Evolutionary conservation across 2,888 invertebrate species (phyloP).

Genomic region (Apamea anceps): DNA sequence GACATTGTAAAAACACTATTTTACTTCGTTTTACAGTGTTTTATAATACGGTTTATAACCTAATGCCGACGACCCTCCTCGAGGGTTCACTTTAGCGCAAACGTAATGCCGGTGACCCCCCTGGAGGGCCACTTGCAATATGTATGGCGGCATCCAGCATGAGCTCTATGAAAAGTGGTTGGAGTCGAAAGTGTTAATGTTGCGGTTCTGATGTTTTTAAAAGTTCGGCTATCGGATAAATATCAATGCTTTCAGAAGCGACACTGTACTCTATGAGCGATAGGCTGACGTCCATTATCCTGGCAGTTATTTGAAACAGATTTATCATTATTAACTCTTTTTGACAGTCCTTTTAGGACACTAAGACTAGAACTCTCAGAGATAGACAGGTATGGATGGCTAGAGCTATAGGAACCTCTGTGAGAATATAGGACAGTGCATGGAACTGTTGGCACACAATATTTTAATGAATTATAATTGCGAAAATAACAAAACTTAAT

Average conservation of each 20-base stretch:
- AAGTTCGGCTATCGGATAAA: neutral
- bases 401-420: neutral
- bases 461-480: neutral
- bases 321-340: constrained; percentile 1
- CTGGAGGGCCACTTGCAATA: too few species aligned
- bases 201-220: neutral
- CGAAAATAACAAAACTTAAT: constrained; percentile 12
- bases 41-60: too few species aligned
- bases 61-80: too few species aligned
- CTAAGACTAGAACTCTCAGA: neutral
- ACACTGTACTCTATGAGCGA: neutral
- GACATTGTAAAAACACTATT: too few species aligned
- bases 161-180: too few species aligned
- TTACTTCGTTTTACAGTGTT: too few species aligned
- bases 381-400: neutral
- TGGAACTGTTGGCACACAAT: neutral
- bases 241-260: neutral
- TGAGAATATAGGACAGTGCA: neutral
- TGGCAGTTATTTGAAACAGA: neutral
- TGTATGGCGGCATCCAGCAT: too few species aligned
- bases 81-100: too few species aligned
- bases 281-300: too few species aligned
- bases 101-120: too few species aligned
- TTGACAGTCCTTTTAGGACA: neutral
- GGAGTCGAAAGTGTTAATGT: too few species aligned